Evolutionary conservation across 2,888 invertebrate species (phyloP).

Genomic region (Byasa hedistus): DNA sequence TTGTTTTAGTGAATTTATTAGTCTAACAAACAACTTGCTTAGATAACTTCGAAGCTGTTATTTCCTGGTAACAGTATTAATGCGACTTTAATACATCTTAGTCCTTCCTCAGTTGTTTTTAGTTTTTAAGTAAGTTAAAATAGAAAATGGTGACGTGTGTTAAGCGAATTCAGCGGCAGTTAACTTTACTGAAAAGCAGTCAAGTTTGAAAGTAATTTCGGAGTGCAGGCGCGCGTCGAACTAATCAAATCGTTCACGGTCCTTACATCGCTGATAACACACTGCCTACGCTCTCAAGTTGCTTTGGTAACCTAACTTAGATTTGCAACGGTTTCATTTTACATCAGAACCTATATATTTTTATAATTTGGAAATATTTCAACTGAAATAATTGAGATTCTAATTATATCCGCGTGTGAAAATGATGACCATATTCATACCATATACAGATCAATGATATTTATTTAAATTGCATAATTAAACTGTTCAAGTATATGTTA

Average conservation of each 20-base stretch:
- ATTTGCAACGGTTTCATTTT: slow-evolving; percentile 29
- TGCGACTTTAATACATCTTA: slow-evolving; percentile 1
- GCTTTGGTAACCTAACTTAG: slow-evolving; percentile 52
- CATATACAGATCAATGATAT: not conserved
- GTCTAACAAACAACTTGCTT: slow-evolving; percentile 53
- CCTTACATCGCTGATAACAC: slow-evolving; percentile 69
- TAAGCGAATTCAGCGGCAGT: slow-evolving; percentile 54
- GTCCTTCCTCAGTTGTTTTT: slow-evolving; percentile 13
- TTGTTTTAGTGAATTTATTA: slow-evolving; percentile 73
- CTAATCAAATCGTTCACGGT: slow-evolving; percentile 78
- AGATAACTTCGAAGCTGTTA: slow-evolving; percentile 36
- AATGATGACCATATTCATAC: slow-evolving; percentile 3
- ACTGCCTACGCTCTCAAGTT: slow-evolving; percentile 47
- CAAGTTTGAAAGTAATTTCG: slow-evolving; percentile 75
- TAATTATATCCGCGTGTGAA: not conserved
- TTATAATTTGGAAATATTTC: too few species aligned
- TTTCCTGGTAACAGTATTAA: slow-evolving; percentile 47
- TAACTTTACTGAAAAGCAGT: slow-evolving; percentile 51
- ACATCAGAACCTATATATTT: not conserved
- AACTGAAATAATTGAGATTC: too few species aligned
- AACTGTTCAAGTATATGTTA: slow-evolving; percentile 12
- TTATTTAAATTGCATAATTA: slow-evolving; percentile 21
- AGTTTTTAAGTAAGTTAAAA: not conserved
- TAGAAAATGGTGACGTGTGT: slow-evolving; percentile 51
- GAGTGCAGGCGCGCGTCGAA: slow-evolving; percentile 74